These are phyloP conservation scores for Corbicula japonica DNA, from an alignment of 2,888 invertebrate species.

Conservation along the genomic window DNA sequence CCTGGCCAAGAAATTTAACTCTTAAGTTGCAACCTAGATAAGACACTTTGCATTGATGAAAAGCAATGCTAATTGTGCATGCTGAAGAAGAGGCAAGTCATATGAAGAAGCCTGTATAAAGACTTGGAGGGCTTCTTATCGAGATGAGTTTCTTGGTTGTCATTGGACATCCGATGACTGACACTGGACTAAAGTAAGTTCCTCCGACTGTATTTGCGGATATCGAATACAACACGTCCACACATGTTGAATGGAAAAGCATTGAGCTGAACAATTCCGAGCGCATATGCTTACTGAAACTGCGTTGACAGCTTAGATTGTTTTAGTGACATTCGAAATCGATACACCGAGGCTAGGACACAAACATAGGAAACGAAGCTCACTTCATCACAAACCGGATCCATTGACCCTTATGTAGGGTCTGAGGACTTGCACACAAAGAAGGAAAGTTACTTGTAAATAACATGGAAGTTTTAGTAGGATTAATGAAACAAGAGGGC, in stretches of 20 bases:
- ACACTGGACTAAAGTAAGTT: conserved; percentile 1
- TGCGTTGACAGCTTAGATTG: neutral
- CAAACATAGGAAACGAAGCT: neutral
- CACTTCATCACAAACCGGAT: neutral
- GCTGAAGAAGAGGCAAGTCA: neutral
- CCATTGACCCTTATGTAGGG: neutral
- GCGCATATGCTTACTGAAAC: neutral
- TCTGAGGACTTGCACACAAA: neutral
- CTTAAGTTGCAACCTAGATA: neutral
- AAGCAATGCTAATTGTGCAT: conserved; percentile 2
- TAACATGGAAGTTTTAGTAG: neutral
- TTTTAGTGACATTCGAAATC: neutral
- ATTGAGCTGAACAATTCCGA: neutral
- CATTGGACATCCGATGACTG: neutral
- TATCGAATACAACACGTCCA: neutral
- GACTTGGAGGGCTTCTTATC: neutral
- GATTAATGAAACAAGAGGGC: neutral
- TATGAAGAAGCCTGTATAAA: neutral
- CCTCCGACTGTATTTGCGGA: neutral
- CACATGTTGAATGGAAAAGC: neutral
- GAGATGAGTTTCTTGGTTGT: neutral
- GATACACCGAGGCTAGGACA: neutral
- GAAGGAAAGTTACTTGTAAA: neutral
- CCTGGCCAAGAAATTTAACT: neutral
- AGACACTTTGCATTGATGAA: neutral